These are phyloP conservation scores for Drosophila borborema DNA, from an alignment of 2,888 invertebrate species.

Conservation along the genomic window DNA sequence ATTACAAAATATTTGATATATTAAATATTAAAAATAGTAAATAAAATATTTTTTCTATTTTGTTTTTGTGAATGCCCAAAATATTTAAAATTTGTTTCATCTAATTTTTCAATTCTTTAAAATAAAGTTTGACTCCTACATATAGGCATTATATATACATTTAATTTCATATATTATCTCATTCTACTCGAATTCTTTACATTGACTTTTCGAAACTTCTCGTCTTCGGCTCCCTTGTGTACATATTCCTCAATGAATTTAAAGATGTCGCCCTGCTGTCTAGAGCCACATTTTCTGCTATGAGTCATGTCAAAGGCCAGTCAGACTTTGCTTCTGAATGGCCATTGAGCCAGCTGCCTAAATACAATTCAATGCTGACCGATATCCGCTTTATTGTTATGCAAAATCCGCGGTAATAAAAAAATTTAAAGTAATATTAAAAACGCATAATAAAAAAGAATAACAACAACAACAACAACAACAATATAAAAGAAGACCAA, in stretches of 20 bases:
- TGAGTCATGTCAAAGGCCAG: constrained; percentile 29
- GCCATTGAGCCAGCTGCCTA: constrained; percentile 31
- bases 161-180: not conserved
- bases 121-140: too few species aligned
- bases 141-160: too few species aligned
- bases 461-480: constrained; percentile 1
- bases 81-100: too few species aligned
- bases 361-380: constrained; percentile 53
- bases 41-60: too few species aligned
- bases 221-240: not conserved
- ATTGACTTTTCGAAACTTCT: not conserved
- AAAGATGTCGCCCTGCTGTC: constrained; percentile 35
- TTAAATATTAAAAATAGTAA: too few species aligned
- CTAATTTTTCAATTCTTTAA: too few species aligned
- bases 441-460: constrained; percentile 65
- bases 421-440: constrained; percentile 71
- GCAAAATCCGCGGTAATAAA: constrained; percentile 67
- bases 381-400: constrained; percentile 79
- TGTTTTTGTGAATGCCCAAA: too few species aligned
- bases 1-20: too few species aligned
- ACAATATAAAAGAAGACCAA: constrained; percentile 34
- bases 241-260: constrained; percentile 1
- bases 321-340: constrained; percentile 30
- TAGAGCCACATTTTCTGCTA: constrained; percentile 1
- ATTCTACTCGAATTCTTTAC: too few species aligned